Base-by-base conservation (phyloP, 30 jellyfish, hydroid and myxozoan species). In the Rhopilema esculentum region DNA sequence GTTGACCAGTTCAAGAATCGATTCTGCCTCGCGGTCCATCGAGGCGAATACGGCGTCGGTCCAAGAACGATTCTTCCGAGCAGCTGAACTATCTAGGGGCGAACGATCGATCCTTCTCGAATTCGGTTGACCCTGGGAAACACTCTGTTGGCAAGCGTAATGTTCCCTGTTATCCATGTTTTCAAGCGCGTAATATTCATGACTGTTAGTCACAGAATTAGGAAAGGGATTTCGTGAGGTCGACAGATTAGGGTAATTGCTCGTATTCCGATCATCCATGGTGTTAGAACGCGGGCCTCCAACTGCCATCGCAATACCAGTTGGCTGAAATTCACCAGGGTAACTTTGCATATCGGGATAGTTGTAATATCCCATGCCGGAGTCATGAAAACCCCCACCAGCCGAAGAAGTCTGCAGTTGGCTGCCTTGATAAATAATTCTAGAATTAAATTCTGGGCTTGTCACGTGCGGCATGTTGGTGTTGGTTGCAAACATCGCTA, bases 211-310 rank as follows among this genome's bases (percentile, higher is more conserved):
- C 79, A 73, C 33, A 84, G 93, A 73, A 84, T 84, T 84, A 84
- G 92, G 69, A 22, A 68, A 83, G 85, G 85, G 86, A 84, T 84
- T 84, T 72, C 93, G 93, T 72, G 93, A 84, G 87, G 93, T 61
- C 87, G 93, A 26, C 80, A 84, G 93, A 84, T 84, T 84, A 84
- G 65, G 79, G 76, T 49, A 84, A 72, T 84, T 84, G 78, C 74
- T 72, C 70, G 87, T 70, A 27, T 69, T 73, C 50, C 92, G 84
- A 69, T 83, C 92, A 57, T 83, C 92, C 85, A 83, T 61, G 69
- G 84, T 61, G 79, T 52, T 52, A 21, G 82, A 69, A 25, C 85
- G 92, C 70, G 57, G 92, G 92, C 77, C 68, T 79, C 88, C 88
- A 79, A 83, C 85, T 22, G 92, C 32, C 85, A 83, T 67, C 69